Evolutionary conservation across 2,797 vertebrate genomes (phyloP), one percentile per base, ranked within the genome.

Genomic region (Labroides dimidiatus): DNA sequence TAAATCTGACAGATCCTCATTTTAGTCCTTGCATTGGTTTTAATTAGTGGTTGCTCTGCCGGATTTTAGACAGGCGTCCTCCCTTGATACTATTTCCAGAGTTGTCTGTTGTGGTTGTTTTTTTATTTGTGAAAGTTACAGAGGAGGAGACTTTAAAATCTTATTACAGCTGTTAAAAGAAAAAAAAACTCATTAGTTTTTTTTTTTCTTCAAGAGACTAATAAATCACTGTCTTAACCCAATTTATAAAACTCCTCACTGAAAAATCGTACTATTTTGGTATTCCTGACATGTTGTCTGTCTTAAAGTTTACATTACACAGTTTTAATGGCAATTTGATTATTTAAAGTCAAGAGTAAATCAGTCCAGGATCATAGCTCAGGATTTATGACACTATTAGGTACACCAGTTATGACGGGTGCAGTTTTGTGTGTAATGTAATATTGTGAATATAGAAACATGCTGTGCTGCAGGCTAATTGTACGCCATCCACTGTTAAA

Each of bases 81-180:
- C 77, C 64, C 82, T 80, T 78, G 49, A 81, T 81, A 65, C 60
- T 75, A n/a, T 87, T 89, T 81, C 55, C 69, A 83, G 68, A 70
- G 66, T 57, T 78, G 73, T 82, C 55, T 86, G 65, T 80, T 89
- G 87, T 87, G 88, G 87, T 42, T 74, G 72, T 51, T 77, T 77
- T 77, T 77, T 83, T 75, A 89, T 90, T 80, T 81, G 72, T 77
- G 55, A 86, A 66, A 65, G 68, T 62, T 87, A 71, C 85, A 81
- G 85, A 78, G 63, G 55, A 77, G 78, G 64, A 84, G 78, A 78
- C 86, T 66, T 80, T 86, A 72, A 87, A 83, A 71, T 69, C 19
- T 76, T 82, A 83, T 72, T 84, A 56, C 27, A 62, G 55, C 51
- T 82, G 78, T 75, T 82, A 86, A 88, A 72, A 0, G 64, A 73